Evolutionary conservation across 2,888 invertebrate species (phyloP), one percentile per base, ranked within the genome.

Genomic region (Zygaena filipendulae): DNA sequence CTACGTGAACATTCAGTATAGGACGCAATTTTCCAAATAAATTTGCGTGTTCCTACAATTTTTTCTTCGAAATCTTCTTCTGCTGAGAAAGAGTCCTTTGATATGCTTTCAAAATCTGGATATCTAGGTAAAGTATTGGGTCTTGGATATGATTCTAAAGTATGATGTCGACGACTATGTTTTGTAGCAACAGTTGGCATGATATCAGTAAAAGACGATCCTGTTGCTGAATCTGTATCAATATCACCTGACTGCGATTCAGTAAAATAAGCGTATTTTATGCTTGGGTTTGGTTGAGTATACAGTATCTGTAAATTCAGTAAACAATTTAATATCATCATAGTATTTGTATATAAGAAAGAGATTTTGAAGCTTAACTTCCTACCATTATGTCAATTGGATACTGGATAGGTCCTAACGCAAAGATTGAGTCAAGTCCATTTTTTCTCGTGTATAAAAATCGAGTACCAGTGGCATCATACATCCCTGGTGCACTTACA

Each of bases 181-280:
- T 74, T 75, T 1, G 66, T 43, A 18, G 47, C 29, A n/a, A 46
- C 25, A 6, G 58, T 52, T 7, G 55, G 39, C 10, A 47, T 32
- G 8, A 47, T 30, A n/a, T 66, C 66, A 21, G 49, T 43, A 30
- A 54, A 32, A 25, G 51, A 58, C 2, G 49, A 29, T 43, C 47
- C 54, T 3, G 59, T 54, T 4, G 45, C 40, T 2, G 50, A 39
- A 27, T 70, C 71, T 49, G 68, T 42, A 10, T 68, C 66, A 33
- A 64, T 49, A 25, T 74, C 69, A 38, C 62, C 61, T 29, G 71
- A 57, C 28, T 82, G 58, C 26, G 88, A 79, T 26, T 93, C 92
- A 19, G 94, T 74, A 40, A 91, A 87, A 60, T 94, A 95, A 56
- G 93, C 91, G 59, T 95, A 95, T 59, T 91, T 90, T 42, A 95